Base-by-base conservation (phyloP, 2,888 invertebrate species). In the Agrypnus murinus region DNA sequence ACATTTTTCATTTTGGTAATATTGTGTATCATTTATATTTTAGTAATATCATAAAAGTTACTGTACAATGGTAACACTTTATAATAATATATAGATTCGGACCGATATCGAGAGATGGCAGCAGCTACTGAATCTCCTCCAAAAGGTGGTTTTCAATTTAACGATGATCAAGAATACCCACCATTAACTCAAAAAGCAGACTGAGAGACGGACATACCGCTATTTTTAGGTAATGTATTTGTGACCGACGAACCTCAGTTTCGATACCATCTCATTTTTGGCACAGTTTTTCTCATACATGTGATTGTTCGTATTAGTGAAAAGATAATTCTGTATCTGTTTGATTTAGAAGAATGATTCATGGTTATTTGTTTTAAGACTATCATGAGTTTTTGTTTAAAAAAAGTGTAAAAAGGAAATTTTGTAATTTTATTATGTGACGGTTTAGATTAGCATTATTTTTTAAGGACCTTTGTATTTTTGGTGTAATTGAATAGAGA, bases 141-240 rank as follows among this genome's bases (percentile, higher is more conserved):
- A 69, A 90, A 90, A 81, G 91, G 89, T 69, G 86, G 89, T 76
- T 91, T 92, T 86, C 92, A 93, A 83, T 90, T 95, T 85, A 92
- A 93, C 83, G 94, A 95, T 86, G 94, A 93, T 77, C 87, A 89
- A 76, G 95, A 95, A 87, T 95, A 95, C 86, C 95, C 95, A 78
- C 95, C 95, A 74, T 92, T 95, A 81, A 90, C 90, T 65, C 90
- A 90, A 81, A 87, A 87, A 77, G 87, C 87, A 73, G 89, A 89
- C 82, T 88, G 86, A 87, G 80, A 70, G 80, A 77, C 65, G 69
- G 74, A 73, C 25, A 53, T 60, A 63, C 69, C 75, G 62, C 71
- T 74, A 71, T 58, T 71, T 60, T 38, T 72, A 71, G 72, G 72
- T 69, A 73, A 77, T 67, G 69, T 67, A 62, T 69, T 73, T 59